Conservation (phyloP, 1,140 invertebrate species). For the Halotydeus destructor region DNA sequence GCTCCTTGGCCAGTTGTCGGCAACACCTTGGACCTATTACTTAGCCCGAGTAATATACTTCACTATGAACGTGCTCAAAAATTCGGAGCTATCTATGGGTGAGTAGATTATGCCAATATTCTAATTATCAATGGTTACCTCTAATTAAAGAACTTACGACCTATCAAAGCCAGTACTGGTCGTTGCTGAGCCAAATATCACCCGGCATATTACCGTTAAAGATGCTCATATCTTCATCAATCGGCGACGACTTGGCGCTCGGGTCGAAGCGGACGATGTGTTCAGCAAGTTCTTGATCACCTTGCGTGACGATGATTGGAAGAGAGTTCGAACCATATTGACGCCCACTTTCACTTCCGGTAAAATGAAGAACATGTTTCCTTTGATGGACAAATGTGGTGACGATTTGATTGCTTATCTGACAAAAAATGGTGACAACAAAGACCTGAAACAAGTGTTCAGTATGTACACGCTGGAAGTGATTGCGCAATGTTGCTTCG, state of each 20-base stretch:
- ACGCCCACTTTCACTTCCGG: conserved; percentile 34
- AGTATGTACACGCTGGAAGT: conserved; percentile 34
- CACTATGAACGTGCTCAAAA: not conserved
- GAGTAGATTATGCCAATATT: too few relatives aligned
- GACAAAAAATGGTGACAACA: not conserved
- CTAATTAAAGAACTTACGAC: not conserved
- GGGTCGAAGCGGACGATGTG: not conserved
- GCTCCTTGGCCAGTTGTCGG: not conserved
- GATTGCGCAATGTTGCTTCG: conserved; percentile 33
- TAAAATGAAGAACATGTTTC: conserved; percentile 34
- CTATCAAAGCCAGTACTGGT: conserved; percentile 2
- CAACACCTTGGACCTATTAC: not conserved
- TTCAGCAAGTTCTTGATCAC: not conserved
- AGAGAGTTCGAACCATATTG: conserved; percentile 29
- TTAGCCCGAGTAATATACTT: not conserved
- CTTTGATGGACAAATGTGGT: conserved; percentile 1
- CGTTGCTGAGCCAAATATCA: conserved; percentile 12
- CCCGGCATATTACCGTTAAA: conserved; percentile 9
- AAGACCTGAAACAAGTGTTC: conserved; percentile 9
- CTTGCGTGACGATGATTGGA: conserved; percentile 29
- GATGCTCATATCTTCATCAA: conserved; percentile 11
- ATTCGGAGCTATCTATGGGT: conserved; percentile 9
- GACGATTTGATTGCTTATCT: too few relatives aligned
- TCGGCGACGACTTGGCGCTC: not conserved
- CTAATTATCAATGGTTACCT: not conserved